Conservation (phyloP, 2,113 vertebrate genomes). For the Salvelinus alpinus region DNA sequence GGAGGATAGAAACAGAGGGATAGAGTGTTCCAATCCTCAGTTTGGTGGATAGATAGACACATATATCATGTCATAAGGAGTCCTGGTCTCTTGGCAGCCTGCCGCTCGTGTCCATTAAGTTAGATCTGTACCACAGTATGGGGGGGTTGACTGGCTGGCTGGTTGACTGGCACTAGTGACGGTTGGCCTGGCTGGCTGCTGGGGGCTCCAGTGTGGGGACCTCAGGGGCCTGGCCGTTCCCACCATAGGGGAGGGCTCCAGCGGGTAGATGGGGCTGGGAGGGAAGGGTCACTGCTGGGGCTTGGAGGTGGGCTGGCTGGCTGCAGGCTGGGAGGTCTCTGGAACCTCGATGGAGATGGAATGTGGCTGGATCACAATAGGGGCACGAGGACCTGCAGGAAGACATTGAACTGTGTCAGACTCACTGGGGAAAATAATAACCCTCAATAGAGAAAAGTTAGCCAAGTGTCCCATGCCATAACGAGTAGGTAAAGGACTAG, state of each 20-base stretch:
- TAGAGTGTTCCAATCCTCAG: background rate
- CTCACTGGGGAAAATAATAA: background rate
- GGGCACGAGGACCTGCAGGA: constrained; percentile 40
- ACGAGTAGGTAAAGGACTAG: no score
- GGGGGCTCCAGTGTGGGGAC: background rate
- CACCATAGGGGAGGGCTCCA: constrained; percentile 14
- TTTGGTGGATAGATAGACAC: background rate
- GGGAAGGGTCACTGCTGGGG: constrained; percentile 31
- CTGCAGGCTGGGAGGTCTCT: constrained; percentile 53
- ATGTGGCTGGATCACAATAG: constrained; percentile 63
- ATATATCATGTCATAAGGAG: background rate
- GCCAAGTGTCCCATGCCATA: no score
- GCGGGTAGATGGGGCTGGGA: background rate
- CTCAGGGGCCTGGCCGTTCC: constrained; percentile 9
- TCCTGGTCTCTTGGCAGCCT: constrained; percentile 4
- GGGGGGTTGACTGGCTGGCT: background rate
- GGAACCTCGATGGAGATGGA: constrained; percentile 44
- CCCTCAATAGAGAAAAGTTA: background rate
- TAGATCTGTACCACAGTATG: background rate
- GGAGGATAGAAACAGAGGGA: background rate
- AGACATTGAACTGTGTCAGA: background rate
- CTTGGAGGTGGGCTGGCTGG: constrained; percentile 43
- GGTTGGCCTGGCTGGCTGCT: background rate
- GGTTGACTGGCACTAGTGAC: constrained; percentile 15
- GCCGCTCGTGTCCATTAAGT: background rate